Conservation (phyloP, 2,888 invertebrate genomes). For the Trachelus tabidus region DNA sequence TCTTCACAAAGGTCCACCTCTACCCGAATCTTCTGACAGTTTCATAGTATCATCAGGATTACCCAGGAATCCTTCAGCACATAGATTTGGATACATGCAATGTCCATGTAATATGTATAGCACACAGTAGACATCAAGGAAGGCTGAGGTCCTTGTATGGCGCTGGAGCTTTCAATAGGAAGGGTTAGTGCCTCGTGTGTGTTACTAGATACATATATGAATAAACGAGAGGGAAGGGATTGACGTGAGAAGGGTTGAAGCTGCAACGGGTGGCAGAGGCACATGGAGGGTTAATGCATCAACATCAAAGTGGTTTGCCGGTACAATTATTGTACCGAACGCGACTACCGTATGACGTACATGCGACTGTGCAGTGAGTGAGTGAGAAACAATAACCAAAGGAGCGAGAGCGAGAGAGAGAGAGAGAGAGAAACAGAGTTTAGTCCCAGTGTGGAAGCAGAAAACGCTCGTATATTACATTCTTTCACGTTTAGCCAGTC, state of each 20-base stretch:
- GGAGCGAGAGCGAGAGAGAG: background rate
- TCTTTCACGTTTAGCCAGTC: slow-evolving; percentile 51
- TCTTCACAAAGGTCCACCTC: background rate
- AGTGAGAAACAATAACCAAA: background rate
- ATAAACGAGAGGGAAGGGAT: slow-evolving; percentile 16
- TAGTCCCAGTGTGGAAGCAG: background rate
- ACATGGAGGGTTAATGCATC: slow-evolving; percentile 58
- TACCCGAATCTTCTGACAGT: background rate
- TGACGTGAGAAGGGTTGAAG: slow-evolving; percentile 16
- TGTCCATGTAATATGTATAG: background rate
- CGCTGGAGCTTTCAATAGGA: background rate
- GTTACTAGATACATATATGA: background rate
- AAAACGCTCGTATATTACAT: slow-evolving; percentile 48
- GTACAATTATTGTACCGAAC: slow-evolving; percentile 59
- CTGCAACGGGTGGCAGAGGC: slow-evolving; percentile 30
- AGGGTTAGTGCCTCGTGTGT: slow-evolving; percentile 6
- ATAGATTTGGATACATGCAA: background rate
- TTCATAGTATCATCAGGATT: background rate
- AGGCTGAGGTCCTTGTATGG: background rate
- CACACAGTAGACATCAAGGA: background rate
- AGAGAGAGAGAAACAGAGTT: too few species aligned
- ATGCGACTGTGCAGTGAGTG: background rate
- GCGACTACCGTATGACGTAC: slow-evolving; percentile 28
- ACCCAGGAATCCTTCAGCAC: background rate
- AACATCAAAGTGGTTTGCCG: slow-evolving; percentile 59